These are phyloP conservation scores for Dreissena rostriformis DNA, from an alignment of 1,140 invertebrate genomes.

Conservation along the genomic window DNA sequence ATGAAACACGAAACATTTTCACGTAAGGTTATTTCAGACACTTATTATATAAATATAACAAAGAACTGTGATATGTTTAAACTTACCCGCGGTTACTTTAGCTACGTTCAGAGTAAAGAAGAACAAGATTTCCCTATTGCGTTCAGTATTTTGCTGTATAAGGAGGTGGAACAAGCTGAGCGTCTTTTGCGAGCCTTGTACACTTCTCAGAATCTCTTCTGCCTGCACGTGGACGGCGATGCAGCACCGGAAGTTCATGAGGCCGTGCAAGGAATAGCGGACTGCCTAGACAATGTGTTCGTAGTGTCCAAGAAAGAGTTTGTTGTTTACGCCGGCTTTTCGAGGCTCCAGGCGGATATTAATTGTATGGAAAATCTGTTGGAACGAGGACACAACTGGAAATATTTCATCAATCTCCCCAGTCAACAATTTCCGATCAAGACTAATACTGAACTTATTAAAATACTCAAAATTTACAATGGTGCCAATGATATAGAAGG, in stretches of 20 bases:
- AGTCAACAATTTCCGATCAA: slow-evolving; percentile 72
- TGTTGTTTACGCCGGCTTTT: slow-evolving; percentile 64
- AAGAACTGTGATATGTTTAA: slow-evolving; percentile 34
- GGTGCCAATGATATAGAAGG: slow-evolving; percentile 69
- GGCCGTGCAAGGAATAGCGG: slow-evolving; percentile 60
- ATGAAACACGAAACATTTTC: slow-evolving; percentile 1
- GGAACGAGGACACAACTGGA: slow-evolving; percentile 57
- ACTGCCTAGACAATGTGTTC: too few species aligned
- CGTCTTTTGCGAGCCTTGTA: too few species aligned
- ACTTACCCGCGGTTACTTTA: not conserved
- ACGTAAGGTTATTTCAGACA: slow-evolving; percentile 14
- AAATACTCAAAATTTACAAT: too few species aligned
- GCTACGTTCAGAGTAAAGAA: slow-evolving; percentile 6
- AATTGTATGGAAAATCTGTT: slow-evolving; percentile 68
- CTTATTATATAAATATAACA: slow-evolving; percentile 36
- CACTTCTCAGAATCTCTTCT: too few species aligned
- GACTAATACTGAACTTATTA: slow-evolving; percentile 70
- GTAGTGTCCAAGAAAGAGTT: slow-evolving; percentile 57
- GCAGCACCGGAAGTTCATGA: slow-evolving; percentile 52
- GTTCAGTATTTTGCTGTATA: slow-evolving; percentile 73
- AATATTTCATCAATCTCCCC: too few species aligned
- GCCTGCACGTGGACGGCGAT: slow-evolving; percentile 75
- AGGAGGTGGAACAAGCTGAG: slow-evolving; percentile 74
- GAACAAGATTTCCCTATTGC: slow-evolving; percentile 47
- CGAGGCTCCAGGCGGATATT: slow-evolving; percentile 68